These are phyloP conservation scores for Hylyphantes graminicola DNA, from an alignment of 1,140 invertebrate species.

Conservation along the genomic window DNA sequence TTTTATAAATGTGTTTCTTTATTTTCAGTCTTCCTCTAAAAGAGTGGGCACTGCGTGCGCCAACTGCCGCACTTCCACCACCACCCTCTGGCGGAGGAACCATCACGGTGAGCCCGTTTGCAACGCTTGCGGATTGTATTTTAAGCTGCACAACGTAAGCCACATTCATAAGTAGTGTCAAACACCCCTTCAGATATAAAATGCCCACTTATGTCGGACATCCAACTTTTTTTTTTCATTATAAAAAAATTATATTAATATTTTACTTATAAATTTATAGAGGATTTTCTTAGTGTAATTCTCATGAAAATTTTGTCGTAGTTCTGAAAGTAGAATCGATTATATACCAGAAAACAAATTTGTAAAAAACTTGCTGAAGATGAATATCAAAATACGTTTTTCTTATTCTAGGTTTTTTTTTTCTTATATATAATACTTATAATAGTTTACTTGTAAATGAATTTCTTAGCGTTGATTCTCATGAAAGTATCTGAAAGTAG, in stretches of 20 bases:
- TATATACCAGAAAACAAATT: too few relatives aligned
- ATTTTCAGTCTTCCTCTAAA: constrained; percentile 68
- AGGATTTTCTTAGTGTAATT: too few relatives aligned
- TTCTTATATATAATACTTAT: too few relatives aligned
- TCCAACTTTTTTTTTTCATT: not conserved
- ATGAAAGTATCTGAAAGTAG: too few relatives aligned
- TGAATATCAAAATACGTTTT: too few relatives aligned
- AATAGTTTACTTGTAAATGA: too few relatives aligned
- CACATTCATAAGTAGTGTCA: not conserved
- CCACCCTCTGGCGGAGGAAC: constrained; percentile 92
- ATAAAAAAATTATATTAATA: not conserved
- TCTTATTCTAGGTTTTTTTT: too few relatives aligned
- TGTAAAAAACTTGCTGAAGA: too few relatives aligned
- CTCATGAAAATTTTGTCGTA: too few relatives aligned
- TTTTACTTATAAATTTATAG: too few relatives aligned
- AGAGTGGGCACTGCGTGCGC: constrained; percentile 69
- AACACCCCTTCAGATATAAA: not conserved
- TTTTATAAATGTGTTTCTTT: constrained; percentile 16
- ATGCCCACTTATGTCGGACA: not conserved
- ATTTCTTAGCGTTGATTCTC: not conserved
- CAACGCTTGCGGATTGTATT: constrained; percentile 94
- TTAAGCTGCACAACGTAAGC: constrained; percentile 88
- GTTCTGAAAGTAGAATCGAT: too few relatives aligned
- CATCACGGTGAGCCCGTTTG: constrained; percentile 92
- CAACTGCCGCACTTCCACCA: constrained; percentile 80